These are phyloP conservation scores for Heliconius congener DNA, from an alignment of 1,140 invertebrate genomes.

Conservation along the genomic window DNA sequence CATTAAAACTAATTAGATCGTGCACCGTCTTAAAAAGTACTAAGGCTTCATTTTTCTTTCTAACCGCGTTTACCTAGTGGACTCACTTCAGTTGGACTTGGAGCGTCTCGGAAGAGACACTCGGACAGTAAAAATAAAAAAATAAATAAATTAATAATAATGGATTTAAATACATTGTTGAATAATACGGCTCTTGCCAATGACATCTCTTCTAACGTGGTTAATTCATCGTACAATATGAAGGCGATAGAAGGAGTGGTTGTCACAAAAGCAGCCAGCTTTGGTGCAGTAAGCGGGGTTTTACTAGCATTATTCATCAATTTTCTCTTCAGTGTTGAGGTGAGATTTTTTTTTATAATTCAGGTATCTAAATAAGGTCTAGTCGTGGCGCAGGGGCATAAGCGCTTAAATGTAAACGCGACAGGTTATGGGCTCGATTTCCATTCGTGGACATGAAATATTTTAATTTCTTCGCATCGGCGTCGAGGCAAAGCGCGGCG, in stretches of 20 bases:
- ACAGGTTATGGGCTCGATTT: too few relatives aligned
- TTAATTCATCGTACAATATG: slow-evolving; percentile 16
- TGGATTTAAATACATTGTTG: slow-evolving; percentile 31
- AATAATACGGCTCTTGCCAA: slow-evolving; percentile 30
- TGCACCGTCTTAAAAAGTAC: slow-evolving; percentile 35
- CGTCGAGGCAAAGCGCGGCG: too few relatives aligned
- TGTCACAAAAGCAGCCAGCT: slow-evolving; percentile 26
- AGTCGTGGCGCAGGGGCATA: too few relatives aligned
- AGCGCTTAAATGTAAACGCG: too few relatives aligned
- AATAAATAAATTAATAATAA: slow-evolving; percentile 31
- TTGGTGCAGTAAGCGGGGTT: slow-evolving; percentile 27
- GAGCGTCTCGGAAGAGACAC: slow-evolving; percentile 21
- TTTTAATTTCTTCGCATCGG: too few relatives aligned
- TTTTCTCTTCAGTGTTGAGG: slow-evolving; percentile 30
- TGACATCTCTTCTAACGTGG: slow-evolving; percentile 20
- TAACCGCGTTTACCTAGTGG: slow-evolving; percentile 14
- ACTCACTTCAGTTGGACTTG: slow-evolving; percentile 28
- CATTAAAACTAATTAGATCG: slow-evolving; percentile 41
- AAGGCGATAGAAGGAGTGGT: slow-evolving; percentile 31
- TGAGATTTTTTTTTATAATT: not conserved
- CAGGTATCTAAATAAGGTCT: too few relatives aligned
- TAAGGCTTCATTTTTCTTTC: slow-evolving; percentile 44
- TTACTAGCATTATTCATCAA: slow-evolving; percentile 26
- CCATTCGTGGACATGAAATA: too few relatives aligned
- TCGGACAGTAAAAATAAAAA: slow-evolving; percentile 2